These are phyloP conservation scores for Lomographa bimaculata DNA, from an alignment of 2,888 invertebrate genomes.

Conservation along the genomic window DNA sequence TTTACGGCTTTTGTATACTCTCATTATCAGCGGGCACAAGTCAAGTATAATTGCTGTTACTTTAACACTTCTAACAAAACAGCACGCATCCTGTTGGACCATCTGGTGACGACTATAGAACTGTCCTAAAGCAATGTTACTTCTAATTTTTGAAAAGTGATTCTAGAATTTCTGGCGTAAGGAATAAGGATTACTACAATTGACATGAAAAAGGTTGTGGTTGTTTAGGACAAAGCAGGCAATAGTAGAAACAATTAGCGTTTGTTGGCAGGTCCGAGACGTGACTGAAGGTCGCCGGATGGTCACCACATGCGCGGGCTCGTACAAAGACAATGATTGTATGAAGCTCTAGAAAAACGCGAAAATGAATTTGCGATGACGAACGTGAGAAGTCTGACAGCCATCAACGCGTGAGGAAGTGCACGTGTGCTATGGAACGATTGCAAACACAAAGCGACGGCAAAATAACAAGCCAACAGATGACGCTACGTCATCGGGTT, in stretches of 20 bases:
- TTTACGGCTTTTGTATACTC: slow-evolving; percentile 43
- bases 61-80: slow-evolving; percentile 56
- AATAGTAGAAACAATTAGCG: slow-evolving; percentile 54
- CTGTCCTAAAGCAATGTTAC: slow-evolving; percentile 17
- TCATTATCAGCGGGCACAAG: slow-evolving; percentile 42
- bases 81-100: slow-evolving; percentile 55
- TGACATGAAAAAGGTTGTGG: slow-evolving; percentile 21
- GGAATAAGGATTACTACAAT: slow-evolving; percentile 15
- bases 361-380: slow-evolving; percentile 26
- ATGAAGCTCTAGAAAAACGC: slow-evolving; percentile 21
- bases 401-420: slow-evolving; percentile 22
- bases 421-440: slow-evolving; percentile 19
- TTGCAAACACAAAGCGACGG: slow-evolving; percentile 11
- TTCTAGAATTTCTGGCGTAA: slow-evolving; percentile 5
- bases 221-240: slow-evolving; percentile 47
- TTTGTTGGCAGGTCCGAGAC: slow-evolving; percentile 52
- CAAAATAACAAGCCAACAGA: slow-evolving; percentile 2
- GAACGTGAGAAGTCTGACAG: slow-evolving; percentile 20
- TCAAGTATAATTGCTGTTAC: slow-evolving; percentile 51
- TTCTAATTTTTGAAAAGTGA: slow-evolving; percentile 7
- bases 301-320: slow-evolving; percentile 46
- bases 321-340: slow-evolving; percentile 28
- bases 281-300: slow-evolving; percentile 46
- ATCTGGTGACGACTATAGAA: slow-evolving; percentile 49
- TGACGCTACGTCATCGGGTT: not conserved